Conservation (phyloP, 2,113 vertebrate genomes). For the Perognathus longimembris region DNA sequence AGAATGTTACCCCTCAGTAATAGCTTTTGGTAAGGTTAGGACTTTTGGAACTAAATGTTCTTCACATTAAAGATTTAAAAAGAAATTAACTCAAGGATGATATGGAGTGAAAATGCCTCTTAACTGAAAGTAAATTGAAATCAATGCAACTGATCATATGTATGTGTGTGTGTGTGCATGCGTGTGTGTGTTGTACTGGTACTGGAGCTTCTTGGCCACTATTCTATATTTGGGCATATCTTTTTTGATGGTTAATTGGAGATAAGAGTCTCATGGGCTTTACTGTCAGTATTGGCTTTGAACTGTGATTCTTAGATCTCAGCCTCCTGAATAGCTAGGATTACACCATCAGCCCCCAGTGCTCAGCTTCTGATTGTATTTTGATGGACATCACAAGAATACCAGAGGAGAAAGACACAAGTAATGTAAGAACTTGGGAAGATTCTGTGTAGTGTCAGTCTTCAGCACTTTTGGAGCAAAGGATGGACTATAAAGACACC, state of each 20-base stretch:
- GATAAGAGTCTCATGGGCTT: too few relatives aligned
- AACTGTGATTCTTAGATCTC: too few relatives aligned
- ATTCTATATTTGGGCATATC: too few relatives aligned
- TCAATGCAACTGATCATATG: neutral
- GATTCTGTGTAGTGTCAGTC: neutral
- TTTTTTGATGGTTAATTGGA: too few relatives aligned
- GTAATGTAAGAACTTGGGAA: neutral
- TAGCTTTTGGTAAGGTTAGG: neutral
- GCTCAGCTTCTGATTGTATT: too few relatives aligned
- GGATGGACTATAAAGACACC: neutral
- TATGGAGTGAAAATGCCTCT: neutral
- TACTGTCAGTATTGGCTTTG: too few relatives aligned
- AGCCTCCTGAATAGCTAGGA: too few relatives aligned
- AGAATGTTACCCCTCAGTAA: neutral
- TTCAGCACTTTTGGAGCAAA: neutral
- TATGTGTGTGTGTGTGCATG: too few relatives aligned
- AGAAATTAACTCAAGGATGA: neutral
- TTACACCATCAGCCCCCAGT: too few relatives aligned
- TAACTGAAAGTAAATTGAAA: neutral
- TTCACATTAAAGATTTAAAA: neutral
- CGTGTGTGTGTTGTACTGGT: too few relatives aligned
- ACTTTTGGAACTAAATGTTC: conserved; percentile 9
- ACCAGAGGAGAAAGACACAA: neutral
- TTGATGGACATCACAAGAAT: too few relatives aligned
- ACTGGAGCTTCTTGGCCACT: too few relatives aligned